Conservation (phyloP, 2,888 invertebrate genomes). For the Pyralis farinalis region DNA sequence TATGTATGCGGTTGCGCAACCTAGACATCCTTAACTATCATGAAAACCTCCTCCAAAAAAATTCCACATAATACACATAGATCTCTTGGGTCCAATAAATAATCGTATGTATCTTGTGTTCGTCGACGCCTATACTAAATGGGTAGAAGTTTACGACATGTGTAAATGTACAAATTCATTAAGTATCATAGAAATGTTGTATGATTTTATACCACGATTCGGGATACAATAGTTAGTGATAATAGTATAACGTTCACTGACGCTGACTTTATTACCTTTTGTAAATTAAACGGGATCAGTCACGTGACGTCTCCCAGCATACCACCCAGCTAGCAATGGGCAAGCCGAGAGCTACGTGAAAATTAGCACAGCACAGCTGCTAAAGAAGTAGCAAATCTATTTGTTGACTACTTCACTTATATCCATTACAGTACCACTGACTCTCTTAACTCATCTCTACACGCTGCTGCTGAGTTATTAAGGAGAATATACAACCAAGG, state of each 20-base stretch:
- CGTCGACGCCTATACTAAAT: conserved; percentile 23
- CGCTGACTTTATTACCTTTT: conserved; percentile 20
- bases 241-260: conserved; percentile 24
- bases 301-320: too few relatives aligned
- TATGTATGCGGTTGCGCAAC: conserved; percentile 13
- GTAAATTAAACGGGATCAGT: conserved; percentile 20
- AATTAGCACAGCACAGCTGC: too few relatives aligned
- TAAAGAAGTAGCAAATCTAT: too few relatives aligned
- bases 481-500: too few relatives aligned
- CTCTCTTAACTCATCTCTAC: too few relatives aligned
- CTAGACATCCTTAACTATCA: conserved; percentile 18
- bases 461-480: too few relatives aligned
- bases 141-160: conserved; percentile 25
- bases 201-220: conserved; percentile 23
- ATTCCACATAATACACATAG: conserved; percentile 22
- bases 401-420: too few relatives aligned
- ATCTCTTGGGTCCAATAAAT: conserved; percentile 23
- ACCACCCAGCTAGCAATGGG: too few relatives aligned
- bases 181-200: conserved; percentile 21
- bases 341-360: too few relatives aligned
- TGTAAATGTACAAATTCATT: conserved; percentile 6
- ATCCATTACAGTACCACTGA: too few relatives aligned
- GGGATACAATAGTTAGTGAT: conserved; percentile 23
- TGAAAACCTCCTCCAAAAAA: conserved; percentile 19
- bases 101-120: conserved; percentile 15